Conservation (phyloP, 2,797 vertebrate genomes). For the Chelidonichthys spinosus region DNA sequence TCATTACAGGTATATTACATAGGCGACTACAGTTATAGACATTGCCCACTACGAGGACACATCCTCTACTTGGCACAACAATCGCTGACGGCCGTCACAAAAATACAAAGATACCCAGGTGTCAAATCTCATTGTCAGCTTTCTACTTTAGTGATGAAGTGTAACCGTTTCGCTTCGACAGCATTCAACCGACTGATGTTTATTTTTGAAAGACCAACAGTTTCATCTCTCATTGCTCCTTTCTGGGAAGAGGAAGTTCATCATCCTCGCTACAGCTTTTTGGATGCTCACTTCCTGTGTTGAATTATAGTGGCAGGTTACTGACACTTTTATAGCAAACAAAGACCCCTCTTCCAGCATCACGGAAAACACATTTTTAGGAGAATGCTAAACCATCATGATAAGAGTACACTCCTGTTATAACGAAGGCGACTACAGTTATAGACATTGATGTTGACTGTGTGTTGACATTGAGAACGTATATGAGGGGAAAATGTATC, state of each 20-base stretch:
- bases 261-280: conserved; percentile 2
- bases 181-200: background rate
- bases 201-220: background rate
- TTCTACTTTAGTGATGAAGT: background rate
- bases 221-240: conserved; percentile 9
- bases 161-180: background rate
- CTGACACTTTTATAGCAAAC: conserved; percentile 34
- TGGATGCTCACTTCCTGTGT: conserved; percentile 13
- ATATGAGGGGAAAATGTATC: background rate
- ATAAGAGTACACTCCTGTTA: conserved; percentile 8
- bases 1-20: background rate
- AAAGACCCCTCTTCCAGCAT: conserved; percentile 15
- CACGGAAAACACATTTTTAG: conserved; percentile 19
- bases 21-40: background rate
- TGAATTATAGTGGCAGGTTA: conserved; percentile 34
- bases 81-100: background rate
- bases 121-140: background rate
- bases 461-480: background rate
- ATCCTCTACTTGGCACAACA: background rate
- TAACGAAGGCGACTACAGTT: conserved; percentile 7
- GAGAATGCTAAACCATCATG: background rate
- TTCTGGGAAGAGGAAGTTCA: background rate
- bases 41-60: background rate
- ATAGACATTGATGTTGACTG: background rate
- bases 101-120: background rate